Evolutionary conservation across 2,888 invertebrate species (phyloP).

Genomic region (Antitype chi): DNA sequence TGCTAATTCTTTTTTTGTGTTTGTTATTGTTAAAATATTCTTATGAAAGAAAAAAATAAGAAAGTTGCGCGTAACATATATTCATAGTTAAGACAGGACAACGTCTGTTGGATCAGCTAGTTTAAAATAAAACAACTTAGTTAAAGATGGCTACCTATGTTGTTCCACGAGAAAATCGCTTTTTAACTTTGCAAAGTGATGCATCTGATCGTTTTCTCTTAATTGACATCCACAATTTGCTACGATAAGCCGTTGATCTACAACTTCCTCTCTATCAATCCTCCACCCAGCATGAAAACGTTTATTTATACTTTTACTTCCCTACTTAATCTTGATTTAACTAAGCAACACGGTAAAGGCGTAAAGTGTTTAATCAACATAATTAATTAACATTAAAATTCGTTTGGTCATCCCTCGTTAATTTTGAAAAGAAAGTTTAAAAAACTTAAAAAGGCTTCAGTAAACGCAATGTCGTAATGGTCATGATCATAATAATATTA

Average conservation of each 20-base stretch:
- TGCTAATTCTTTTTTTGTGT: too few relatives aligned
- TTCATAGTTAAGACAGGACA: too few relatives aligned
- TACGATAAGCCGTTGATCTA: slow-evolving; percentile 24
- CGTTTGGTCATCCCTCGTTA: slow-evolving; percentile 59
- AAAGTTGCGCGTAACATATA: too few relatives aligned
- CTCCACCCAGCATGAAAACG: slow-evolving; percentile 16
- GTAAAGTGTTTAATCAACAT: slow-evolving; percentile 52
- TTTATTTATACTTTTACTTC: slow-evolving; percentile 37
- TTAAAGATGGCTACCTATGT: too few relatives aligned
- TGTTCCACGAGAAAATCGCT: not conserved
- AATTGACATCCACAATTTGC: slow-evolving; percentile 37
- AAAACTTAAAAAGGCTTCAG: slow-evolving; percentile 24
- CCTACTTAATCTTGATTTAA: slow-evolving; percentile 41
- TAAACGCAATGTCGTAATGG: slow-evolving; percentile 39
- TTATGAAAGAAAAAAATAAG: too few relatives aligned
- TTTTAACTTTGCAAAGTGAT: not conserved
- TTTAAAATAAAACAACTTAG: too few relatives aligned
- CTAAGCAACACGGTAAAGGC: slow-evolving; percentile 15
- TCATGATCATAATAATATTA: slow-evolving; percentile 21
- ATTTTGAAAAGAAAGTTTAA: slow-evolving; percentile 52
- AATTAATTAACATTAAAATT: slow-evolving; percentile 55
- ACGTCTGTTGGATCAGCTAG: too few relatives aligned
- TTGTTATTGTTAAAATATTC: too few relatives aligned
- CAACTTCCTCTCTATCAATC: slow-evolving; percentile 29
- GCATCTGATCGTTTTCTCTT: slow-evolving; percentile 25